phyloP scores from a whole-genome alignment of 2,888 invertebrate genomes.

The Lepas anatifera region DNA sequence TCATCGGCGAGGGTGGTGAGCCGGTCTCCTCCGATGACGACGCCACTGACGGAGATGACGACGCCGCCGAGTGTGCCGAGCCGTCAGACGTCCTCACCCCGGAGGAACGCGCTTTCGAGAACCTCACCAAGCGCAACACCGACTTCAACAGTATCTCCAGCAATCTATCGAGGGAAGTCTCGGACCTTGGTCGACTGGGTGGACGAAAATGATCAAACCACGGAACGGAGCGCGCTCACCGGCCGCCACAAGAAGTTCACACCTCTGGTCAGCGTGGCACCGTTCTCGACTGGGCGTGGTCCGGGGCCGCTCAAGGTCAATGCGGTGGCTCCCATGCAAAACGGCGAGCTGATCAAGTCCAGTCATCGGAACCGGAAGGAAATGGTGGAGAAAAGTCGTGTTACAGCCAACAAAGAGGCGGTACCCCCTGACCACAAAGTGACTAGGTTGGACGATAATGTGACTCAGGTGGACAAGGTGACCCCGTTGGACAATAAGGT shows the following conservation, averaged over 20 bases:
- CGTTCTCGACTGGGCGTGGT: constrained; percentile 22
- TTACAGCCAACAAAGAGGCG: constrained; percentile 27
- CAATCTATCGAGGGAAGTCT: constrained; percentile 41
- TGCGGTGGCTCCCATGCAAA: constrained; percentile 25
- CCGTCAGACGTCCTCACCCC: constrained; percentile 46
- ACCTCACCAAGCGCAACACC: constrained; percentile 71
- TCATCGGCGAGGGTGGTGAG: constrained; percentile 45
- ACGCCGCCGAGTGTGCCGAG: constrained; percentile 31
- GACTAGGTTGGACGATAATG: neutral
- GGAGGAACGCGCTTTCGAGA: constrained; percentile 45
- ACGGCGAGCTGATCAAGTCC: constrained; percentile 22
- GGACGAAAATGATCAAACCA: constrained; percentile 36
- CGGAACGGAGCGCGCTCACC: constrained; percentile 27
- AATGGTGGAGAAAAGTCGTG: neutral
- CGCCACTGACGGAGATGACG: constrained; percentile 40
- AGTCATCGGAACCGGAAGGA: neutral
- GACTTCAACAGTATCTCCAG: constrained; percentile 77
- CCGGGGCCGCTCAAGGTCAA: constrained; percentile 21
- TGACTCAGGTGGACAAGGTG: neutral
- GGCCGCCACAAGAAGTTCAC: constrained; percentile 42
- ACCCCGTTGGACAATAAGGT: neutral
- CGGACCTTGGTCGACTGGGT: constrained; percentile 17
- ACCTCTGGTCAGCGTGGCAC: constrained; percentile 41
- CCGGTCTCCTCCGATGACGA: constrained; percentile 37
- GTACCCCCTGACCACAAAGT: constrained; percentile 13